Base-by-base conservation (phyloP, 2,797 vertebrate genomes). In the Paedocypris micromegethes region DNA sequence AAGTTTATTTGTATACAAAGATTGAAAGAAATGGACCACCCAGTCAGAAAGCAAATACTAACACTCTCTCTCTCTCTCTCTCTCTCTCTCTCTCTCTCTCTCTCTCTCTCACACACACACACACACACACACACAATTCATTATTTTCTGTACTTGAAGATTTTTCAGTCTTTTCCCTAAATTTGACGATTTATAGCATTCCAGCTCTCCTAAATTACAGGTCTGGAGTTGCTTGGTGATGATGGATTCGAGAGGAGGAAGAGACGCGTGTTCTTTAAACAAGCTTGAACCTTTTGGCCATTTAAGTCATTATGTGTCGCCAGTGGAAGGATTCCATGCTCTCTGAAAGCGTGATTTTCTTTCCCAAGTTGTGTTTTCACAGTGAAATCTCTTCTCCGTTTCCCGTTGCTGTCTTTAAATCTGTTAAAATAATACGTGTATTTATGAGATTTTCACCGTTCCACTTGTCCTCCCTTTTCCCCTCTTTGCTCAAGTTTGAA, bases 1-100 rank as follows among this genome's bases (percentile, higher is more conserved):
- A 85, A 81, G 86, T 91, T 91, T 91, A 90, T 91, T 91, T 90
- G 88, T 90, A 89, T 85, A 90, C 89, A 90, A 86, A 85, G 84
- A 82, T 81, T 72, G 64, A 63, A 66, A 71, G 74, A 64, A 63
- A 78, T 73, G 66, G 86, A 90, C 91, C 90, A 93, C 90, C 91
- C 90, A 91, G 88, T 77, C 83, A 84, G 90, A 88, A 79, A 86
- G 84, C 87, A 81, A 87, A 85, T 83, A 86, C 83, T 85, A 84
- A 84, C 83, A 84, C 80, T 83, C 84, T 37, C 46, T 72, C 37
- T 58, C 70, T 57, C 77, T 54, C 68, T 75, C 23, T 23, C 23
- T 1, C 23, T 23, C 23, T 23, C 70, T 79, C 51, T 42, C 72
- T 61, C 75, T 72, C 69, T 72, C 37, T 58, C 70, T 57, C 77